Evolutionary conservation across 2,888 invertebrate species (phyloP), one percentile per base, ranked within the genome.

Genomic region (Automeris io): DNA sequence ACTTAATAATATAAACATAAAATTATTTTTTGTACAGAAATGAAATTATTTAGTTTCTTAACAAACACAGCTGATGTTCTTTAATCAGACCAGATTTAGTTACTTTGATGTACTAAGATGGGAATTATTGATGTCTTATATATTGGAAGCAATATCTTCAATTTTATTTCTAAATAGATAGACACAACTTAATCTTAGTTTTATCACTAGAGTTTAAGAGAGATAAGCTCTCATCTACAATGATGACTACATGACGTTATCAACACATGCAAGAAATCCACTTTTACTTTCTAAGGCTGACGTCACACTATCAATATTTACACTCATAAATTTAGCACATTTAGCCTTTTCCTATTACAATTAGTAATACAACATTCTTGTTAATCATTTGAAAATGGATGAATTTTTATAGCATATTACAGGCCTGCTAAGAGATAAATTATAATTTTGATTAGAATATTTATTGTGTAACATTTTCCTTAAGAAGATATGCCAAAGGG

Each of bases 221-320:
- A 16, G 63, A 68, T 67, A 68, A 65, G 52, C 47, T 41, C 41
- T 31, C 23, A 37, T 8, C 23, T 11, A 31, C 41, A 42, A 39
- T 48, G 50, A 54, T 62, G 67, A 62, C 57, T 40, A 58, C 50
- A 65, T 46, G 37, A 33, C 51, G 42, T 55, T 57, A 61, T 57
- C 54, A 58, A 33, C 39, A 50, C 29, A 48, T 43, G 60, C 52
- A 57, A 56, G 57, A 54, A 57, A 41, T 23, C 24, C 51, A 59
- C 61, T 68, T 62, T 47, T 45, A 55, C 46, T 51, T 46, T 54
- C 46, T 41, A 48, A 53, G 31, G 32, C 23, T 32, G 22, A 23
- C n/a, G 8, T 37, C 37, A 24, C 23, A 23, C 18, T 23, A 11
- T 23, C 9, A 37, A 37, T 37, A 37, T 37, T 37, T 32, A 31